Conservation (phyloP, 1,140 invertebrate species). For the Prorops nasuta region DNA sequence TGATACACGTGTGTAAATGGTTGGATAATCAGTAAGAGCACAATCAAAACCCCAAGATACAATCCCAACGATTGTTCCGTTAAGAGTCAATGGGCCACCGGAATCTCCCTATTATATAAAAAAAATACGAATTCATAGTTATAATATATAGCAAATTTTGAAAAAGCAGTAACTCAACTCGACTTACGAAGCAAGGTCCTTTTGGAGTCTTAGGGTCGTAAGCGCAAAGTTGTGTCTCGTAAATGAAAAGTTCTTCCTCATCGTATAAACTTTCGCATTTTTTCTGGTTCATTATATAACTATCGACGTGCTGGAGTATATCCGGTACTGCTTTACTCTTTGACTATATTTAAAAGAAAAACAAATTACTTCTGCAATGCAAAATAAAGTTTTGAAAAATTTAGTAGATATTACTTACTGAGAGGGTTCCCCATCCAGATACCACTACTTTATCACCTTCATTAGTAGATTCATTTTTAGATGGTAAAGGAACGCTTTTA, state of each 20-base stretch:
- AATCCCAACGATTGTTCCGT: conserved; percentile 43
- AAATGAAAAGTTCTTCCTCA: background rate
- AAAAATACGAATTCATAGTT: background rate
- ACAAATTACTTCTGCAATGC: too few relatives aligned
- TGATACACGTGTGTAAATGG: conserved; percentile 42
- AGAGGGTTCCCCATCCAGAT: conserved; percentile 14
- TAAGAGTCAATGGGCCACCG: conserved; percentile 55
- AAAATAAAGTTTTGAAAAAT: background rate
- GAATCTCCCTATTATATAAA: conserved; percentile 50
- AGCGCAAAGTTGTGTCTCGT: conserved; percentile 20
- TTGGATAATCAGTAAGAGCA: conserved; percentile 34
- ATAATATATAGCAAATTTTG: background rate
- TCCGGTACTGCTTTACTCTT: conserved; percentile 5
- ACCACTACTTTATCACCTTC: conserved; percentile 5
- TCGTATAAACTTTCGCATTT: conserved; percentile 7
- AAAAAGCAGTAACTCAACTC: background rate
- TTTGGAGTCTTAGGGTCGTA: conserved; percentile 6
- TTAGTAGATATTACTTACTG: conserved; percentile 1
- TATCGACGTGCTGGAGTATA: conserved; percentile 7
- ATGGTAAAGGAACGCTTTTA: background rate
- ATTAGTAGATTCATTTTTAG: background rate
- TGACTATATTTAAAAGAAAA: conserved; percentile 4
- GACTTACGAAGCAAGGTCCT: conserved; percentile 16
- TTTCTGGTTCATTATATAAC: conserved; percentile 9
- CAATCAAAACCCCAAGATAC: conserved; percentile 52